Conservation (phyloP, 2,113 vertebrate species). For the Chaetodon trifascialis region DNA sequence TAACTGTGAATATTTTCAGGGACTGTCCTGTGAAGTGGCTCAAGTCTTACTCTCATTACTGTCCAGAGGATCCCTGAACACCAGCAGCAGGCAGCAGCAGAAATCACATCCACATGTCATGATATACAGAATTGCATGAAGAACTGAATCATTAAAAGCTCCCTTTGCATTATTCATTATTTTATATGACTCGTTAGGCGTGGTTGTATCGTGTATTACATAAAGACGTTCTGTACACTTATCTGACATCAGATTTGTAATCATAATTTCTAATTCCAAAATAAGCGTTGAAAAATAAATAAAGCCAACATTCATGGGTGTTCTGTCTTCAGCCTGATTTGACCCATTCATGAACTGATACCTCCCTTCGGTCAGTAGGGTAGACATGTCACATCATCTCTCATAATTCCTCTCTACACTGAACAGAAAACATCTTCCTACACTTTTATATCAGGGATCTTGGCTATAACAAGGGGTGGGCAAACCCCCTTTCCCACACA, state of each 20-base stretch:
- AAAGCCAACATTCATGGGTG: not conserved
- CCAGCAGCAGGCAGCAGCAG: not conserved
- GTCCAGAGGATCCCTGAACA: conserved; percentile 56
- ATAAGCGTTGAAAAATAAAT: conserved; percentile 3
- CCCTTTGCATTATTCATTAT: not conserved
- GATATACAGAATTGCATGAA: not conserved
- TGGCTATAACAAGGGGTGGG: not conserved
- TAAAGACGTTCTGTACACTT: conserved; percentile 12
- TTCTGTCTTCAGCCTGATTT: not conserved
- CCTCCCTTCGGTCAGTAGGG: not conserved
- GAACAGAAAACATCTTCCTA: not conserved
- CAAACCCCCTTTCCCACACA: not conserved
- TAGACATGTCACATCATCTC: not conserved
- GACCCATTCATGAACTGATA: not conserved
- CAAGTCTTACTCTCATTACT: conserved; percentile 55
- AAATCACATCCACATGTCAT: not conserved
- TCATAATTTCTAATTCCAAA: not conserved
- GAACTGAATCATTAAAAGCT: not conserved
- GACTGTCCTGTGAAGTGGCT: conserved; percentile 79
- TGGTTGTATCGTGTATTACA: not conserved
- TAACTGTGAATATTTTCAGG: conserved; percentile 64
- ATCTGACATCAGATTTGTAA: not conserved
- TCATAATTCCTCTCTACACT: not conserved
- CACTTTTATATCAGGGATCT: not conserved
- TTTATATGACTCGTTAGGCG: not conserved